phyloP scores from a whole-genome alignment of 2,888 invertebrate genomes.

The Tridacna gigas region DNA sequence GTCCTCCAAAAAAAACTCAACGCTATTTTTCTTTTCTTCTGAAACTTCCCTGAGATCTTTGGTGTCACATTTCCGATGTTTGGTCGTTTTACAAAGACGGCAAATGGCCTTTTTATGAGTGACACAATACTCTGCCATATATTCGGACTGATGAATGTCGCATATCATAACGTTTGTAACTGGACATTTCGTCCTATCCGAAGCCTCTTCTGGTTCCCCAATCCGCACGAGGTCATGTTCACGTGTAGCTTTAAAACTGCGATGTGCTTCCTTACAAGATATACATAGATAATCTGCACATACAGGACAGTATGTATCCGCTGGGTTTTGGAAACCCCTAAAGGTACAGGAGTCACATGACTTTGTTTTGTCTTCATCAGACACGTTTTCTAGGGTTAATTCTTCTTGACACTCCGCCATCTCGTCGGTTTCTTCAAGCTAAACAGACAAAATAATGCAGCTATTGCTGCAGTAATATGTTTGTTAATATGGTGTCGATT shows the following conservation, averaged over 20 bases:
- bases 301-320: neutral
- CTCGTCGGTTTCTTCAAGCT: no score
- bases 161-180: neutral
- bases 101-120: neutral
- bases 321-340: neutral
- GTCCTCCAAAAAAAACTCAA: neutral
- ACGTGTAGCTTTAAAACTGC: slow-evolving; percentile 7
- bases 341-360: neutral
- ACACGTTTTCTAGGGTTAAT: no score
- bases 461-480: no score
- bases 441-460: no score
- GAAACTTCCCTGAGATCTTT: neutral
- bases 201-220: neutral
- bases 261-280: neutral
- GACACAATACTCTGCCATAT: neutral
- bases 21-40: neutral
- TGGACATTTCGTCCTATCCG: neutral
- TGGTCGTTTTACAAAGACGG: neutral
- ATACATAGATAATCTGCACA: neutral
- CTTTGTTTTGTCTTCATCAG: neutral
- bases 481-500: no score
- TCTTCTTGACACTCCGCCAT: no score
- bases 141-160: neutral
- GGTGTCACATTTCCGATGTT: neutral
- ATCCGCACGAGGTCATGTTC: neutral